phyloP scores from a whole-genome alignment of 2,113 vertebrate species.

The Prochilodus magdalenae region DNA sequence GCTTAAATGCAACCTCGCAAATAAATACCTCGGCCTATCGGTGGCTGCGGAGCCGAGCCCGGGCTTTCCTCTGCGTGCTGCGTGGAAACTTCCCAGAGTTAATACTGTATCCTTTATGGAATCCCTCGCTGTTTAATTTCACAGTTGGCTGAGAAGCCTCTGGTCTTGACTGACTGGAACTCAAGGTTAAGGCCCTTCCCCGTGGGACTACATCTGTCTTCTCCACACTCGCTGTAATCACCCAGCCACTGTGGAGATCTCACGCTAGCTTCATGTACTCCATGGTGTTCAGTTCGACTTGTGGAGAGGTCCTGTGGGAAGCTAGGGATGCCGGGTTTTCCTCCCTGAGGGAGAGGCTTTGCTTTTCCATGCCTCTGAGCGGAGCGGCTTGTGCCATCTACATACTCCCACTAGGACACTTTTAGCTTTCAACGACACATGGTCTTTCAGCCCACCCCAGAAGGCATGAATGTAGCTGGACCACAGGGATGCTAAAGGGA shows the following conservation, averaged over 20 bases:
- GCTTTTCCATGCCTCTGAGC: conserved; percentile 35
- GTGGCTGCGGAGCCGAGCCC: background rate
- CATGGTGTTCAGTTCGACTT: conserved; percentile 21
- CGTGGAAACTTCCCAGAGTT: conserved; percentile 24
- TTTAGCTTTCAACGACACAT: background rate
- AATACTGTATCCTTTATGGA: conserved; percentile 26
- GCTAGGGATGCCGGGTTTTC: conserved; percentile 58
- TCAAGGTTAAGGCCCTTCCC: conserved; percentile 37
- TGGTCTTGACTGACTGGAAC: conserved; percentile 37
- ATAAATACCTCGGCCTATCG: conserved; percentile 19
- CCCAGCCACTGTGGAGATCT: conserved; percentile 7
- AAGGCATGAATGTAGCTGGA: conserved; percentile 31
- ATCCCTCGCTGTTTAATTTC: conserved; percentile 41
- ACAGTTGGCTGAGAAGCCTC: conserved; percentile 31
- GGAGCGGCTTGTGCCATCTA: background rate
- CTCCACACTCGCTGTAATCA: conserved; percentile 33
- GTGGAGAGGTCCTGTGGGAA: conserved; percentile 61
- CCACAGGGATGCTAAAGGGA: conserved; percentile 10
- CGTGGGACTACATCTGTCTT: conserved; percentile 37
- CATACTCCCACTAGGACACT: conserved; percentile 38
- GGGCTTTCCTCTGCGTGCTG: background rate
- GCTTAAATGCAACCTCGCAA: background rate
- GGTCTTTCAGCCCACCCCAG: background rate
- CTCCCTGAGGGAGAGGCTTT: conserved; percentile 58
- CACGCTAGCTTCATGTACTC: conserved; percentile 13